A percentile compares a stretch with the other conserved stretches of the same genome.
Evolutionary conservation across 2,888 invertebrate genomes (phyloP).

Genomic region (Myopa tessellatipennis): DNA sequence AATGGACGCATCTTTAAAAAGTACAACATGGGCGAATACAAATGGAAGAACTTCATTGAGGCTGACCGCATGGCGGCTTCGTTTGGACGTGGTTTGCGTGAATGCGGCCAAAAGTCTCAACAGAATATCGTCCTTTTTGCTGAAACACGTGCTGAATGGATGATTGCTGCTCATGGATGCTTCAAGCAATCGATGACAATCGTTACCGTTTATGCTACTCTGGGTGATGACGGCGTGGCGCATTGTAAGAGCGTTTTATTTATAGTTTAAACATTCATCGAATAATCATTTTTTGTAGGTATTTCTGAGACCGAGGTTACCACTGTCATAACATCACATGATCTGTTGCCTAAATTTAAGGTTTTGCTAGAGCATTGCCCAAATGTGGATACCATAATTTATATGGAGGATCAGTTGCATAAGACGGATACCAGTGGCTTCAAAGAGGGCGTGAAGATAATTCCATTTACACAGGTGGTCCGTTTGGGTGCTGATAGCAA

Average conservation of each 20-base stretch:
- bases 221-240: constrained; percentile 95
- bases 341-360: constrained; percentile 91
- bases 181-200: constrained; percentile 95
- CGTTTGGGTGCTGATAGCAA: constrained; percentile 71
- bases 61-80: constrained; percentile 78
- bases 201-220: constrained; percentile 96
- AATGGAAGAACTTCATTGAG: constrained; percentile 87
- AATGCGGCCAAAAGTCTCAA: constrained; percentile 79
- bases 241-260: constrained; percentile 73
- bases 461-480: constrained; percentile 81
- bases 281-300: constrained; percentile 49
- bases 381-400: constrained; percentile 81
- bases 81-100: constrained; percentile 87
- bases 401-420: constrained; percentile 89
- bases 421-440: constrained; percentile 77
- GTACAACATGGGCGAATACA: constrained; percentile 93
- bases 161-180: constrained; percentile 94
- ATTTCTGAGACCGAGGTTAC: constrained; percentile 96
- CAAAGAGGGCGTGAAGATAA: constrained; percentile 78
- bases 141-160: constrained; percentile 98
- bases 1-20: constrained; percentile 97
- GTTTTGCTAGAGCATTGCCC: constrained; percentile 80
- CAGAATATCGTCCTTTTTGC: constrained; percentile 93
- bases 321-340: constrained; percentile 92
- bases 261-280: neutral